phyloP scores from a whole-genome alignment of 2,113 vertebrate genomes.

The Anhinga anhinga region DNA sequence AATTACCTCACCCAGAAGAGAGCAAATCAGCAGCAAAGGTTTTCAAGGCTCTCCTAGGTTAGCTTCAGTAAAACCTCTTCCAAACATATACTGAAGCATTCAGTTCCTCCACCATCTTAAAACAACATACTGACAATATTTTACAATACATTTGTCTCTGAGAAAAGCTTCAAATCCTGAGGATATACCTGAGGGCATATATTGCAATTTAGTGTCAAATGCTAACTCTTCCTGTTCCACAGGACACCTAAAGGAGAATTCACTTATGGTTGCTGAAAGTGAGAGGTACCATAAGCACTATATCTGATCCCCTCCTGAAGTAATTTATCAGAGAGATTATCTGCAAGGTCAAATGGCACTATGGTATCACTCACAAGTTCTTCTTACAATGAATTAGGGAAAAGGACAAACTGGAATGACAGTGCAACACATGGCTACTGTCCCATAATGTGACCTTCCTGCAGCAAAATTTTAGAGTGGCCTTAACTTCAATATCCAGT shows the following conservation, averaged over 20 bases:
- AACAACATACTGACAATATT: not conserved
- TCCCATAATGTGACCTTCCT: not conserved
- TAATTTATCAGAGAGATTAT: not conserved
- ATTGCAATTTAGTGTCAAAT: not conserved
- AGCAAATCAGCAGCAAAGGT: not conserved
- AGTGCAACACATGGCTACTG: not conserved
- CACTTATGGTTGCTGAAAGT: not conserved
- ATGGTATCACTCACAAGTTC: not conserved
- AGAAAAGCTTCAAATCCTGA: not conserved
- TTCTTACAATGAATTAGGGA: not conserved
- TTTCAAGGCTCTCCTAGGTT: not conserved
- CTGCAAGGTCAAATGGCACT: not conserved
- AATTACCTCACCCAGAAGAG: not conserved
- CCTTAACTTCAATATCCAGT: not conserved
- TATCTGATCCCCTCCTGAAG: not conserved
- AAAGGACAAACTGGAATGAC: not conserved
- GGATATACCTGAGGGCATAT: not conserved
- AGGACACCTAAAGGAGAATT: not conserved
- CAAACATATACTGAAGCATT: not conserved
- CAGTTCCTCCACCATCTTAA: not conserved
- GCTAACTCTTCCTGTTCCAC: not conserved
- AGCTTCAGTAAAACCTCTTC: not conserved
- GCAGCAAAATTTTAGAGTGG: not conserved
- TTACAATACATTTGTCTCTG: not conserved
- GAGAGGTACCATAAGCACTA: not conserved